phyloP scores from a whole-genome alignment of 2,113 vertebrate genomes.

The Alaudala cheleensis region DNA sequence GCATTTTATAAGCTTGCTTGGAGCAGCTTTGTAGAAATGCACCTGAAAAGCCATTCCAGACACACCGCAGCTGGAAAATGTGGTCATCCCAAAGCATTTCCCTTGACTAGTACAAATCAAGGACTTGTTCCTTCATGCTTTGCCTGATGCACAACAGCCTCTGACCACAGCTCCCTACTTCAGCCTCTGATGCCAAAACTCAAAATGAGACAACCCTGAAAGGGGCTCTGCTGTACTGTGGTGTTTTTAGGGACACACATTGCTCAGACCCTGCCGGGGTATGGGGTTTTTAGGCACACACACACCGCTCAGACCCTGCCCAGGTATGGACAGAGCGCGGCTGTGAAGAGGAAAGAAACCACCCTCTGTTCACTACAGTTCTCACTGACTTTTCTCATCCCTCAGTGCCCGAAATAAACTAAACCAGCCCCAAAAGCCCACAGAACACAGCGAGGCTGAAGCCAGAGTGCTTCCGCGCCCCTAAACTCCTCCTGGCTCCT shows the following conservation, averaged over 20 bases:
- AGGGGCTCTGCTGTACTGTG: rapidly evolving
- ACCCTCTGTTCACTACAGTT: rapidly evolving
- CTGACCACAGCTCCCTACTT: rapidly evolving
- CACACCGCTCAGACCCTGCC: not conserved
- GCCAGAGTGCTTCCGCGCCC: not conserved
- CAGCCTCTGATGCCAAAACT: not conserved
- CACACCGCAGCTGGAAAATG: not conserved
- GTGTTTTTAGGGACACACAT: not conserved
- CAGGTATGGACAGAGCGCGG: rapidly evolving
- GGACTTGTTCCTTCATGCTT: not conserved
- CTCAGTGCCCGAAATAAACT: not conserved
- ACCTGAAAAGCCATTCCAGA: not conserved
- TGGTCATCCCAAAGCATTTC: not conserved
- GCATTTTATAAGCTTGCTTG: not conserved
- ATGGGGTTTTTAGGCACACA: not conserved
- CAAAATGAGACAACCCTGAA: rapidly evolving
- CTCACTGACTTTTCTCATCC: no score
- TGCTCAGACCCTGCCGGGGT: rapidly evolving
- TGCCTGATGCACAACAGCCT: not conserved
- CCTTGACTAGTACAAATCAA: not conserved
- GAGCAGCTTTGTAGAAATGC: not conserved
- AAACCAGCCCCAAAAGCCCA: not conserved
- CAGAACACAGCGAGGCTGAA: not conserved
- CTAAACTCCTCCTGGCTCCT: not conserved
- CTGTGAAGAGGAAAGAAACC: rapidly evolving